Base-by-base conservation (phyloP, 1,140 invertebrate genomes). In the Ceratitis capitata region DNA sequence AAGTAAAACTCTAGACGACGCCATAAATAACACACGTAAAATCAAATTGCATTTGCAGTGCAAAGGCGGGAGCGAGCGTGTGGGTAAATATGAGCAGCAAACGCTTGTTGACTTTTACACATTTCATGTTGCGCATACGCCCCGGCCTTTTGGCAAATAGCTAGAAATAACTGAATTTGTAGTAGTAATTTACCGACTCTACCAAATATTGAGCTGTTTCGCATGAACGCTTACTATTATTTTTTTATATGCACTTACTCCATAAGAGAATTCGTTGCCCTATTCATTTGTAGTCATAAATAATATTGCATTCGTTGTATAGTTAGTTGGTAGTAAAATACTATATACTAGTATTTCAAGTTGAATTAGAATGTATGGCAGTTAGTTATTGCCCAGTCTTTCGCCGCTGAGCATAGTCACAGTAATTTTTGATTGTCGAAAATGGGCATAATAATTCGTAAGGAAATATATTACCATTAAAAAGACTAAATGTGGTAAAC, bases 21-120 rank as follows among this genome's bases (percentile, higher is more conserved):
- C 32, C 61, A 69, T 69, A 69, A 69, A 69, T 69, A 69, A 69
- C 61, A 69, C 61, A 69, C 61, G 61, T 69, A 35, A 69, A 69
- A 69, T 69, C 61, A 32, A 39, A 69, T 69, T 69, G 61, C 61
- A 69, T 69, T 69, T 12, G 29, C 61, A 69, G 12, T 19, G 32
- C 12, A 19, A 29, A 69, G 29, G 32, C 26, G 32, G n/a, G 61
- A 35, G n/a, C n/a, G n/a, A n/a, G n/a, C n/a, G n/a, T n/a, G n/a
- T n/a, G n/a, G n/a, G n/a, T n/a, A n/a, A 69, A 39, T 35, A 69
- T 69, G 61, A 16, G 61, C 29, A 39, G 61, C 61, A 69, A 69
- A 19, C 32, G 61, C 14, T 69, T 39, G 61, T 14, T 69, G 29
- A 69, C n/a, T 69, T 69, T 69, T 69, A n/a, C 61, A 69, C 61